Conservation (phyloP, 2,797 vertebrate species). For the Cuculus canorus region DNA sequence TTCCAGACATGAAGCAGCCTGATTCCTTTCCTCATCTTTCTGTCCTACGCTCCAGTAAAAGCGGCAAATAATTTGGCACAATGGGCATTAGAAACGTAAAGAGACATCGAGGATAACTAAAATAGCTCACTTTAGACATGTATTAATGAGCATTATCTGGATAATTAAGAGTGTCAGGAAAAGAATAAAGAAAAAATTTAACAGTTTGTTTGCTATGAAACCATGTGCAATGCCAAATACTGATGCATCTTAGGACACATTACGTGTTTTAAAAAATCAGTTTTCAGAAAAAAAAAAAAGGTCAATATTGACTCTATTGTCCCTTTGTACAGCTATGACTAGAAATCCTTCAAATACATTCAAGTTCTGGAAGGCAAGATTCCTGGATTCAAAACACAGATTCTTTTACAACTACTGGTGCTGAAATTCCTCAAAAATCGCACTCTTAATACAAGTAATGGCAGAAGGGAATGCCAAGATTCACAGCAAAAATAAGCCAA, state of each 20-base stretch:
- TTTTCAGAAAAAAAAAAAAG: neutral
- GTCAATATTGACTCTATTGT: neutral
- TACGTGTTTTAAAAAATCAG: neutral
- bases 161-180: neutral
- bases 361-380: neutral
- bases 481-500: neutral
- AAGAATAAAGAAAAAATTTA: neutral
- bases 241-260: neutral
- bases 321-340: neutral
- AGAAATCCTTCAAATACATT: neutral
- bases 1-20: neutral
- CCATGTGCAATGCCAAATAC: neutral
- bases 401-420: neutral
- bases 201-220: neutral
- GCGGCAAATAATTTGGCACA: neutral
- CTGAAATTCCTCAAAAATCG: neutral
- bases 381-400: neutral
- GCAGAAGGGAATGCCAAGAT: neutral
- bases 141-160: neutral
- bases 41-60: neutral
- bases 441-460: neutral
- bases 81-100: neutral
- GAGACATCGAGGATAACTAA: neutral
- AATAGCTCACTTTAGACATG: neutral
- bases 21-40: neutral